Percentiles rank a stretch among this genome's conserved stretches.
These are phyloP conservation scores for Caenorhabditis zanzibari DNA, from an alignment of 2,888 invertebrate species.

Conservation along the genomic window DNA sequence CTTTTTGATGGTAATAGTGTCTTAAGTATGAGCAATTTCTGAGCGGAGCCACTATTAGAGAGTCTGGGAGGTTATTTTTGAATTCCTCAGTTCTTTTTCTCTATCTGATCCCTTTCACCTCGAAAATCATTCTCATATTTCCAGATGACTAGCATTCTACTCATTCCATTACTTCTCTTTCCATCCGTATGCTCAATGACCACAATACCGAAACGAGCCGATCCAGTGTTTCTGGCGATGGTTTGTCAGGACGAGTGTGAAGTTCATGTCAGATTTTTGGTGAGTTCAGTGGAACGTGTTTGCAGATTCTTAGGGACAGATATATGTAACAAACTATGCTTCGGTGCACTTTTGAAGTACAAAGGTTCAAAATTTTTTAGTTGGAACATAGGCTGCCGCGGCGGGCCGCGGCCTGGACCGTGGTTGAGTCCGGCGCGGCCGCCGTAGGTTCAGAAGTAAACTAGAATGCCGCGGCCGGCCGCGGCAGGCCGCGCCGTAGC, in stretches of 20 bases:
- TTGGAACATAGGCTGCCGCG: too few species aligned
- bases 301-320: neutral
- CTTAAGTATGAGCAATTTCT: neutral
- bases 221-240: constrained; percentile 43
- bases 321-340: too few species aligned
- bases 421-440: too few species aligned
- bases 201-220: neutral
- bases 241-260: constrained; percentile 31
- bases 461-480: too few species aligned
- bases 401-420: too few species aligned
- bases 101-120: neutral
- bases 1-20: neutral
- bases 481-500: too few species aligned
- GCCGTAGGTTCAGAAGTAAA: too few species aligned
- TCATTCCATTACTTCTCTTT: neutral
- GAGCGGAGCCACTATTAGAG: neutral
- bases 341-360: too few species aligned
- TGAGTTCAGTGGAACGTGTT: constrained; percentile 16
- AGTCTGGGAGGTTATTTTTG: neutral
- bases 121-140: neutral
- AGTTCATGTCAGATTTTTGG: constrained; percentile 28
- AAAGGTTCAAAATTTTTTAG: neutral
- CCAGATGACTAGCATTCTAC: neutral
- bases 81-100: neutral
- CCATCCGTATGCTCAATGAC: neutral